A percentile compares a stretch with the other conserved stretches of the same genome.
Conservation (phyloP, 2,113 vertebrate genomes). For the Sapajus apella region DNA sequence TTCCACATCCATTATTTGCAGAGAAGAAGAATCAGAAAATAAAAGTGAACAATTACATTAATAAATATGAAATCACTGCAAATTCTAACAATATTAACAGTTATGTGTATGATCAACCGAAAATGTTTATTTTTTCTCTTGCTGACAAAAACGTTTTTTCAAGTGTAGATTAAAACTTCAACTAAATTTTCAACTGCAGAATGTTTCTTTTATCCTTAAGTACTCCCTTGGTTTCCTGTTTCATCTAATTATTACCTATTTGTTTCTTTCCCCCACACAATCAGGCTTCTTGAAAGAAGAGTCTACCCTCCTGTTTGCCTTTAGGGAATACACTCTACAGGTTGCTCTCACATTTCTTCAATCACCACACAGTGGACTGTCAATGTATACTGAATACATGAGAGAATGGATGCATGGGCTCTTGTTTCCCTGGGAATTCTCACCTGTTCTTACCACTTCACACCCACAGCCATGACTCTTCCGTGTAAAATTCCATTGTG, state of each 20-base stretch:
- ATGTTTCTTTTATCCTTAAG: not conserved
- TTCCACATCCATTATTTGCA: not conserved
- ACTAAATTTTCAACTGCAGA: not conserved
- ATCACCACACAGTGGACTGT: not conserved
- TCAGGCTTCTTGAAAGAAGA: not conserved
- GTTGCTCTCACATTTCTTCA: not conserved
- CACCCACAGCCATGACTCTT: not conserved
- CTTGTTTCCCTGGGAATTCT: not conserved
- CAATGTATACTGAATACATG: not conserved
- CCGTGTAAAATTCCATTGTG: not conserved
- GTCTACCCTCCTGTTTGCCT: not conserved
- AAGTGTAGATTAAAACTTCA: not conserved
- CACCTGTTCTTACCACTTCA: not conserved
- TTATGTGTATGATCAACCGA: not conserved
- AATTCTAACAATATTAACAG: not conserved
- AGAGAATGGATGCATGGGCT: not conserved
- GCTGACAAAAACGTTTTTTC: not conserved
- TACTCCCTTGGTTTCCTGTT: not conserved
- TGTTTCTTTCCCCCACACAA: not conserved
- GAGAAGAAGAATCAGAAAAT: not conserved
- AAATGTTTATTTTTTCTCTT: not conserved
- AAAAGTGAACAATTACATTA: not conserved
- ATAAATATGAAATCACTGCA: not conserved
- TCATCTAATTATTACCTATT: not conserved
- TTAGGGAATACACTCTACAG: not conserved